Evolutionary conservation across 2,888 invertebrate species (phyloP).

Genomic region (Hypena proboscidalis): DNA sequence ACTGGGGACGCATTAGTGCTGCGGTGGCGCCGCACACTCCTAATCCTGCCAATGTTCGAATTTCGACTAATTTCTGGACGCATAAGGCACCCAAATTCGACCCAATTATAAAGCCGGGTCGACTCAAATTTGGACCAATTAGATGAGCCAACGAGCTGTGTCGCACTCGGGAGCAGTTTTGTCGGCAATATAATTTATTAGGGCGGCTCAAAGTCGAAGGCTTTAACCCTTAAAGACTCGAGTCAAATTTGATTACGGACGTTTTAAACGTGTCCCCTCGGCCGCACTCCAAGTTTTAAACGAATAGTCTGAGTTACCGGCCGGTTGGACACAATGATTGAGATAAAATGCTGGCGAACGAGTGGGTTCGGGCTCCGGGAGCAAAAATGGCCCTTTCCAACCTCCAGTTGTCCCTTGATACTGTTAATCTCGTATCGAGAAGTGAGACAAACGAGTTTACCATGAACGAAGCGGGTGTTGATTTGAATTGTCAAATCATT

Average conservation of each 20-base stretch:
- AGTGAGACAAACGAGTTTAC: constrained; percentile 52
- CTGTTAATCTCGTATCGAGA: constrained; percentile 38
- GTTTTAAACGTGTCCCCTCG: constrained; percentile 77
- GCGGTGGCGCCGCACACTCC: constrained; percentile 64
- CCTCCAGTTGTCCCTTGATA: constrained; percentile 13
- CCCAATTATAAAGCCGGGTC: constrained; percentile 81
- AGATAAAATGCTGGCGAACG: constrained; percentile 21
- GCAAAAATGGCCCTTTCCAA: constrained; percentile 21
- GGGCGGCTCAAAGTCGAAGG: constrained; percentile 81
- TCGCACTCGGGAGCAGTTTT: constrained; percentile 83
- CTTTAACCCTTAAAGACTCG: constrained; percentile 83
- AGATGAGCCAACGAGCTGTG: constrained; percentile 84
- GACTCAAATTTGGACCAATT: constrained; percentile 83
- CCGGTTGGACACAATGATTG: constrained; percentile 45
- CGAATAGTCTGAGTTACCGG: constrained; percentile 62
- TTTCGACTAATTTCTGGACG: constrained; percentile 76
- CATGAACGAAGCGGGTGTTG: constrained; percentile 26
- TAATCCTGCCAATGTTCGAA: constrained; percentile 74
- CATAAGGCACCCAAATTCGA: constrained; percentile 70
- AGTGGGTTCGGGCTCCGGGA: neutral
- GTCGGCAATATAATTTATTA: constrained; percentile 85
- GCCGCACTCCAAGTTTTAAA: constrained; percentile 71
- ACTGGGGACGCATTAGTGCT: constrained; percentile 65
- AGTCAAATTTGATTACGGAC: constrained; percentile 83
- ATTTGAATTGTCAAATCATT: constrained; percentile 64